Evolutionary conservation across 2,888 invertebrate species (phyloP), one percentile per base, ranked within the genome.

Genomic region (Incurvaria masculella): DNA sequence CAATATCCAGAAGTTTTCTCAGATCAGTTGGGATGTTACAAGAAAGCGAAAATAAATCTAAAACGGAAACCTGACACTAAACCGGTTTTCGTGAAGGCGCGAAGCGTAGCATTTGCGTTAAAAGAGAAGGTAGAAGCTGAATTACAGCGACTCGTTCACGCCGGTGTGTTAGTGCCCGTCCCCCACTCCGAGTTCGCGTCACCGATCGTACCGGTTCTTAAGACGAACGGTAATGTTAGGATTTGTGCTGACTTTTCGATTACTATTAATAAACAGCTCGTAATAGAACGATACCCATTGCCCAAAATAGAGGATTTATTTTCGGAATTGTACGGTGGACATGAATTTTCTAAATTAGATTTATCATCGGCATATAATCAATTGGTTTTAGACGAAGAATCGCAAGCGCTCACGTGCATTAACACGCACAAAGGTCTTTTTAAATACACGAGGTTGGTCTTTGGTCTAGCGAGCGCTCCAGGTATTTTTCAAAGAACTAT

Each of bases 401-500:
- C 23, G 10, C 23, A 10, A 23, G 23, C 5, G 10, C 23, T 23
- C 23, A 23, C 23, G 23, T 23, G 23, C 23, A 23, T 23, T 6
- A 23, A 23, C 21, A 53, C 53, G 2, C 40, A 48, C 26, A 33
- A 33, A 4, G 53, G 53, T 1, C 21, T 52, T 8, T 53, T 48
- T 40, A 47, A 51, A 23, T 53, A 26, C 42, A 48, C 27, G 5
- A 18, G 52, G 8, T 16, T 52, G 16, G 47, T 51, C 4, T 54
- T 49, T 38, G 53, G 53, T 0, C 8, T 54, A 14, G 39, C 52
- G 1, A 26, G 27, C 10, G 51, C 52, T 1, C 52, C 53, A 2
- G 49, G 51, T 4, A 48, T 51, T 33, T 53, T 52, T 26, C 53
- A 53, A 23, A 23, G 52, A 2, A 45, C 49, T n/a, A n/a, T 52